phyloP scores from a whole-genome alignment of 2,797 vertebrate species.

The Simalia tracyae region DNA sequence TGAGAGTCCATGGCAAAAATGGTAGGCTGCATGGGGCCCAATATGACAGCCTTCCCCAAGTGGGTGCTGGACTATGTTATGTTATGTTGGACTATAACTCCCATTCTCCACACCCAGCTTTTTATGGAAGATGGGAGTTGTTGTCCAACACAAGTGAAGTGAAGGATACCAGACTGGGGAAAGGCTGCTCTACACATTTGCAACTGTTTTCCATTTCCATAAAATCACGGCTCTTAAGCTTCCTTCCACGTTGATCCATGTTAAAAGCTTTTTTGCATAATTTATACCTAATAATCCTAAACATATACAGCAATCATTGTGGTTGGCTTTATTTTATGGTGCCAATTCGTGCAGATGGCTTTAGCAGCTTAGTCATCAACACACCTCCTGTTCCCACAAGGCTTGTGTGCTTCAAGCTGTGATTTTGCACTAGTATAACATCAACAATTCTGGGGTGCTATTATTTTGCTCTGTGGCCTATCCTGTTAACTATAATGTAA shows the following conservation, averaged over 20 bases:
- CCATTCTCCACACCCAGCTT: neutral
- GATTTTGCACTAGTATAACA: neutral
- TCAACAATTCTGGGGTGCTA: neutral
- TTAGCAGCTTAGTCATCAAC: constrained; percentile 47
- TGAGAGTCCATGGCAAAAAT: neutral
- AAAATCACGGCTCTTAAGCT: neutral
- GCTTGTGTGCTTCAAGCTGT: constrained; percentile 6
- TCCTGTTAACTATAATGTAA: neutral
- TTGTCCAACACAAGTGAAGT: neutral
- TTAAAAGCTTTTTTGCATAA: constrained; percentile 29
- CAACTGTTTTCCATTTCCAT: neutral
- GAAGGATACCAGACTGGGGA: neutral
- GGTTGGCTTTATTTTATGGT: constrained; percentile 55
- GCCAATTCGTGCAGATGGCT: constrained; percentile 58
- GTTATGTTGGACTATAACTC: neutral
- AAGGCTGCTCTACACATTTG: neutral
- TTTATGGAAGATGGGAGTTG: neutral
- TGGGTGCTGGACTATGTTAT: neutral
- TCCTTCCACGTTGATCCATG: constrained; percentile 50
- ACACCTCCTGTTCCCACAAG: constrained; percentile 29
- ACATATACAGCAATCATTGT: constrained; percentile 45
- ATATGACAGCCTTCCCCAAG: neutral
- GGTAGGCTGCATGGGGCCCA: neutral
- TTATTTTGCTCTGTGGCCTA: neutral
- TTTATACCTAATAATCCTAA: constrained; percentile 47